Conservation (phyloP, 2,888 invertebrate genomes). For the Phanerotoma sp. region DNA sequence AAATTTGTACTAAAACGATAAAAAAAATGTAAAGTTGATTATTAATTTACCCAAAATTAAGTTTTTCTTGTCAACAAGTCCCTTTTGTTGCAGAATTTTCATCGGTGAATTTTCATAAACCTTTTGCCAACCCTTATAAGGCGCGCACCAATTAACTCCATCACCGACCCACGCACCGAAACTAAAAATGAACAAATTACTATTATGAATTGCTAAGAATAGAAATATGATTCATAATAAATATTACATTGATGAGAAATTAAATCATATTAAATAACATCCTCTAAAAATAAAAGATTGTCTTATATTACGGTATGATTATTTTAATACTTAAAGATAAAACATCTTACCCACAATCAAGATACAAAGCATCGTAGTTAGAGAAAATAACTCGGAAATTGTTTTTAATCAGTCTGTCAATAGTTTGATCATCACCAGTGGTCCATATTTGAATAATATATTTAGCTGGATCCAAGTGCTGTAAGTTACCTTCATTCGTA, state of each 20-base stretch:
- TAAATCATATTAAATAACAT: too few relatives aligned
- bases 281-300: not conserved
- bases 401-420: conserved; percentile 68
- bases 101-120: conserved; percentile 77
- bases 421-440: conserved; percentile 65
- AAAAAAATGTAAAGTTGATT: conserved; percentile 3
- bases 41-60: conserved; percentile 60
- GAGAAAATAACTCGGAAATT: conserved; percentile 79
- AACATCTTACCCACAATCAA: conserved; percentile 76
- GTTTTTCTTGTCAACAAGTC: conserved; percentile 56
- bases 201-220: too few relatives aligned
- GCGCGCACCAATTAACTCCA: conserved; percentile 89
- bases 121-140: conserved; percentile 87
- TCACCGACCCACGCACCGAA: conserved; percentile 79
- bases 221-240: too few relatives aligned
- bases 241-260: too few relatives aligned
- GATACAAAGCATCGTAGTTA: conserved; percentile 83
- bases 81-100: conserved; percentile 56
- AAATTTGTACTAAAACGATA: too few relatives aligned
- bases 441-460: conserved; percentile 88
- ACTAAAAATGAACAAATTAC: conserved; percentile 38
- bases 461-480: conserved; percentile 69
- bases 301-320: conserved; percentile 5
- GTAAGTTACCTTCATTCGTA: conserved; percentile 68
- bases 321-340: too few relatives aligned